phyloP scores from a whole-genome alignment of 2,888 invertebrate species.

The Cheilosia scutellata region DNA sequence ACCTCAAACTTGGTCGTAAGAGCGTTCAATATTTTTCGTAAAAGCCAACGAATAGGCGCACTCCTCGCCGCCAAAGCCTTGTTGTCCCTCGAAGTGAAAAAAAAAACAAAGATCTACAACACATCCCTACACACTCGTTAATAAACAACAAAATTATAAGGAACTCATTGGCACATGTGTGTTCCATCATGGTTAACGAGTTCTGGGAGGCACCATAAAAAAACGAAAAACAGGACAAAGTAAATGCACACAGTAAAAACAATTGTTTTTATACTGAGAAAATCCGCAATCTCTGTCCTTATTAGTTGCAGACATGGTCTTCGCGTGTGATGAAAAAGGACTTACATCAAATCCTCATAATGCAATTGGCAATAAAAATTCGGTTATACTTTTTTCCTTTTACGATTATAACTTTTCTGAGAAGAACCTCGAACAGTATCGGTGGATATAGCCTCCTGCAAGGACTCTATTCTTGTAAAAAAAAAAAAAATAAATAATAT shows the following conservation, averaged over 20 bases:
- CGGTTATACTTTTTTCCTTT: constrained; percentile 35
- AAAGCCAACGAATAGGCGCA: too few species aligned
- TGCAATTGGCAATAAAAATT: constrained; percentile 68
- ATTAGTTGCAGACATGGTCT: constrained; percentile 31
- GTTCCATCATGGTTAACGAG: constrained; percentile 14
- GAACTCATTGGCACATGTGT: constrained; percentile 26
- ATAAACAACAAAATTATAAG: constrained; percentile 1
- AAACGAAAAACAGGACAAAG: constrained; percentile 2
- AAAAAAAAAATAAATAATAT: constrained; percentile 41
- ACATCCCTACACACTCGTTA: constrained; percentile 12
- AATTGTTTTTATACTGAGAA: constrained; percentile 18
- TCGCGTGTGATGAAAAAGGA: constrained; percentile 19
- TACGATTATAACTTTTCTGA: constrained; percentile 61
- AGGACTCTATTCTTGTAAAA: constrained; percentile 52
- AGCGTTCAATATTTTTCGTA: too few species aligned
- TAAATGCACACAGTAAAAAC: constrained; percentile 24
- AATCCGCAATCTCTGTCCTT: constrained; percentile 32
- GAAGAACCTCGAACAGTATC: constrained; percentile 5
- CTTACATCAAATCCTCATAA: constrained; percentile 65
- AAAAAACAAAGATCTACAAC: neutral
- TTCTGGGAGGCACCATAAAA: constrained; percentile 12
- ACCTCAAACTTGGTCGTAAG: too few species aligned
- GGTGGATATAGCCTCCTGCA: constrained; percentile 11
- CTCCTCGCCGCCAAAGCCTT: neutral
- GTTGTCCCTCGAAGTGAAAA: constrained; percentile 14